Base-by-base conservation (phyloP, 2,888 invertebrate genomes). In the Plemyria rubiginata region DNA sequence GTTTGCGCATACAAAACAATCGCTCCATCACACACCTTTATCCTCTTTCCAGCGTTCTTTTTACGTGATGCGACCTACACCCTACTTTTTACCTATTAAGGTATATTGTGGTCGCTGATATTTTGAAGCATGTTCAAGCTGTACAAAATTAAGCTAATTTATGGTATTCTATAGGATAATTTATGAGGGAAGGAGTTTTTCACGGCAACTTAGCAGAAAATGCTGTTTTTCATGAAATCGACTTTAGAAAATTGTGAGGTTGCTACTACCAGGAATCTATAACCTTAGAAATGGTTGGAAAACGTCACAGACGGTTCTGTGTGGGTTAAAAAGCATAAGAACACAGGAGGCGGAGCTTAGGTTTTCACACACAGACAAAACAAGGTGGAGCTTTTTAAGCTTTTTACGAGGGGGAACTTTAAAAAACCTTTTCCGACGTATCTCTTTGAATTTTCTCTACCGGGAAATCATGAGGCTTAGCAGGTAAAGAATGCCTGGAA, bases 381-480 rank as follows among this genome's bases (percentile, higher is more conserved):
- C 49, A 60, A 62, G 68, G 76, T 62, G 74, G 74, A 73, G 77
- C 80, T 83, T 84, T 82, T 87, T 84, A 85, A 85, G 83, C 74
- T 71, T 83, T 82, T 84, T 82, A 75, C 65, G 32, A 38, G 71
- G 63, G 69, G 68, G 79, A 73, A 84, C 81, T 87, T 88, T 87
- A 88, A 90, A 90, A 90, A 91, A 86, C 84, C 83, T 83, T 86
- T 87, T 83, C 86, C 85, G 85, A 85, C 85, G 87, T 83, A 85
- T 81, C 81, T 77, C 77, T 88, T 90, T 92, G 90, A 93, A 93
- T 91, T 92, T 91, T 90, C 82, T 84, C 56, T 66, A 90, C 84
- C 75, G 84, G 88, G 91, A 74, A 48, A 74, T 16, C 85, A 93
- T 76, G 73, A 76, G 74, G 49, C 43, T 54, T 11, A 78, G 76